Percentiles rank a stretch among this genome's conserved stretches.
These are phyloP conservation scores for Hypsibius dujardini DNA, from an alignment of 1,140 invertebrate species.

Conservation along the genomic window DNA sequence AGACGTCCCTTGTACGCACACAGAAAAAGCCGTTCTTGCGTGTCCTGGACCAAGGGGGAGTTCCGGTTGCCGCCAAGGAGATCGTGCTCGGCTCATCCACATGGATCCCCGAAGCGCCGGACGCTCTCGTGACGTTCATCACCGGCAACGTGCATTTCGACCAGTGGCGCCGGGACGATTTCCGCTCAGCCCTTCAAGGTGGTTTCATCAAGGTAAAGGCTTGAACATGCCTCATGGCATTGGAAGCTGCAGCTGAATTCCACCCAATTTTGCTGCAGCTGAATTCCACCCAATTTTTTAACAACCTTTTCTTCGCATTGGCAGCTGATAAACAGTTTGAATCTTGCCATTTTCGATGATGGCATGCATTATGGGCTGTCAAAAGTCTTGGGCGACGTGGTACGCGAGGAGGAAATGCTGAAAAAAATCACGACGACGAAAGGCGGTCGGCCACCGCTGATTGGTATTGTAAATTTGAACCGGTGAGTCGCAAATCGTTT, in stretches of 20 bases:
- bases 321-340: background rate
- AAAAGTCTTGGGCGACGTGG: background rate
- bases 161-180: conserved; percentile 1
- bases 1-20: background rate
- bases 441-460: background rate
- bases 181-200: conserved; percentile 7
- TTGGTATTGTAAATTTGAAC: conserved; percentile 6
- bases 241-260: background rate
- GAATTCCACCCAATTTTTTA: too few species aligned
- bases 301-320: background rate
- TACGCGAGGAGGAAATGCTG: conserved; percentile 14
- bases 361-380: background rate
- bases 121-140: background rate
- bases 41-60: background rate
- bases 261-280: too few species aligned
- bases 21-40: conserved; percentile 2
- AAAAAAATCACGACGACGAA: background rate
- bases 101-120: background rate
- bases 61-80: background rate
- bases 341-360: background rate
- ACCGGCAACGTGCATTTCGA: background rate
- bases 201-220: conserved; percentile 6
- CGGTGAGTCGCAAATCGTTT: background rate
- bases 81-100: background rate
- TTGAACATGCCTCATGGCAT: background rate